Base-by-base conservation (phyloP, 2,113 vertebrate species). In the Parus major region DNA sequence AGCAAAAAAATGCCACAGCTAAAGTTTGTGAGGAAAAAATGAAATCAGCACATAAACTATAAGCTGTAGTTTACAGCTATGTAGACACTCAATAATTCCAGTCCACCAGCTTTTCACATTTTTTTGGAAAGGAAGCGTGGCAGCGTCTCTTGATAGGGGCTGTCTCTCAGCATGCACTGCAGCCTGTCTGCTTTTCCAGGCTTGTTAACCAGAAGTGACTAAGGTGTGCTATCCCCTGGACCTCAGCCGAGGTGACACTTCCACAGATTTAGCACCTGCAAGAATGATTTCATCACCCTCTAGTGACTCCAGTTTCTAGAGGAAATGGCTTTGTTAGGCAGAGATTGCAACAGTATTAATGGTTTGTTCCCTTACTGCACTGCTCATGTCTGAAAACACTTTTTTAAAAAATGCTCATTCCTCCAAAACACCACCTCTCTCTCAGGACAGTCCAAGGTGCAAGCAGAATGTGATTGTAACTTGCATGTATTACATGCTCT, bases 231-330 rank as follows among this genome's bases (percentile, higher is more conserved):
- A 35, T 21, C 20, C 49, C 52, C 50, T 46, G 56, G 42, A 91
- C 61, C 39, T 91, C 52, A 46, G 22, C 1, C 0, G 3, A 94
- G 77, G 73, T 63, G 69, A 84, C 41, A 89, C 60, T 92, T 96
- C 64, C 76, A 63, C 50, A 94, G 84, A 87, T 79, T 87, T 92
- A 89, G 31, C 73, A 89, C 52, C 81, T 89, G 81, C 56, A 82
- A 75, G 29, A 86, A 56, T 33, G 56, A 82, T 87, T 92, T 79
- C 27, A 87, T 91, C 92, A 89, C 44, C 3, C 65, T 57, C 65
- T 25, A 41, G n/a, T 44, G 81, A 71, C 16, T 13, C 21, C 33
- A 82, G 33, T 55, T 94, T 66, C 65, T 49, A 44, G 8, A 89
- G 65, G 93, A 94, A 96, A 87, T 89, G 0, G 21, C 66, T 92